Evolutionary conservation across 2,113 vertebrate genomes (phyloP), one percentile per base, ranked within the genome.

Genomic region (Mobula hypostoma): DNA sequence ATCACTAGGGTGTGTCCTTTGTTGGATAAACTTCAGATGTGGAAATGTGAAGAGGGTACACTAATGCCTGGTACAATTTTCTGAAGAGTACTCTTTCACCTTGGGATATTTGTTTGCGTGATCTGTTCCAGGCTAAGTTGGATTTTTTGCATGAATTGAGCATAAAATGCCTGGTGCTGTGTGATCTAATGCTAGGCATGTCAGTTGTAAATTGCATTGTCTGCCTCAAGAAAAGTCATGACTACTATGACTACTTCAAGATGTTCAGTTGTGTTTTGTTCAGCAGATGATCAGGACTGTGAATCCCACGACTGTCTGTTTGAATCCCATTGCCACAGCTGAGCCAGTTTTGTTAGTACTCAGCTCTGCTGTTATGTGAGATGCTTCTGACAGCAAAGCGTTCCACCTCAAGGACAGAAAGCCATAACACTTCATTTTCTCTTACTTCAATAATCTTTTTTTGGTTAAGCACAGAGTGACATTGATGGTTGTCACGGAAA

Each of bases 321-420:
- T 90, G 61, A 66, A 90, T 90, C 85, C 61, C 32, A 15, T n/a
- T 90, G 85, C 61, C 85, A 68, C 27, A 90, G 61, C 85, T n/a
- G 82, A 61, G 56, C 58, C 83, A 88, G 58, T n/a, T 88, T 61
- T 88, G 56, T 88, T 58, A 88, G 83, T 88, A 7, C 58, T 90
- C 63, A 90, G 29, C 63, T 6, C 14, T 90, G 85, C 85, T 90
- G 85, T 90, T 90, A 90, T 17, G 63, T 90, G 85, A 90, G 85
- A 66, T 68, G 85, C 63, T 88, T 90, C 61, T 90, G 85, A 90
- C 85, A 90, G 85, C 85, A 32, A 63, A 90, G 27, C 32, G 29
- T 90, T 90, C 85, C 61, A 66, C 85, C 85, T 90, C 61, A 90
- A 90, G 61, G 61, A 90, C 85, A 90, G 85, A 90, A 66, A 19